Percentiles rank a stretch among this genome's conserved stretches.
These are phyloP conservation scores for Heliopora coerulea DNA, from an alignment of 92 coral and sea anemone genomes.

Conservation along the genomic window DNA sequence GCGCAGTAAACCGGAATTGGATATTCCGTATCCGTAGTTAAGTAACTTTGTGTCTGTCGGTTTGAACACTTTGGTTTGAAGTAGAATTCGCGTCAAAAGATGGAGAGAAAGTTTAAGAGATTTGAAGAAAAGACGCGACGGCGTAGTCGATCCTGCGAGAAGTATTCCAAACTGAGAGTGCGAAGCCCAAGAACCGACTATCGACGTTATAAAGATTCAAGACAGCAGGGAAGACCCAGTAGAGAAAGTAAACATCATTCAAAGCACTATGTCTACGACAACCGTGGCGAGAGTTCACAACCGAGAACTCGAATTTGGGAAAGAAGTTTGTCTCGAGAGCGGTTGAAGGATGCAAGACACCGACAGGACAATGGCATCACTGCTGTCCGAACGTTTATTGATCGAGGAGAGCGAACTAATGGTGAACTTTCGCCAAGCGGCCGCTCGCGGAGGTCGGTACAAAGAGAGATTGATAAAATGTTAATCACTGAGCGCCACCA, in stretches of 20 bases:
- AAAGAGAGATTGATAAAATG: slow-evolving; percentile 40
- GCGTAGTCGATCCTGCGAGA: background rate
- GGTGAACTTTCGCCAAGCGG: background rate
- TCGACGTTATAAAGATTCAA: background rate
- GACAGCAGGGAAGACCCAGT: background rate
- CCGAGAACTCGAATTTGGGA: background rate
- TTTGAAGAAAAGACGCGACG: background rate
- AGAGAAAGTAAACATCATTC: background rate
- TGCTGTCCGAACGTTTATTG: background rate
- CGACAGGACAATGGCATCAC: background rate
- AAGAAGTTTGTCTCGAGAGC: background rate
- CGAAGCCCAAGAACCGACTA: background rate
- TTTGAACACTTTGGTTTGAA: background rate
- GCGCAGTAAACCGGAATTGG: background rate
- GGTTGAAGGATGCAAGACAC: background rate
- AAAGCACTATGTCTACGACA: background rate
- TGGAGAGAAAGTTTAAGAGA: slow-evolving; percentile 9
- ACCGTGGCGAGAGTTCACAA: background rate
- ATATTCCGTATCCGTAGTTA: background rate
- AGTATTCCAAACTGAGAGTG: background rate
- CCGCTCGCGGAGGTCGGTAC: slow-evolving; percentile 12
- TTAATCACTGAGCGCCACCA: slow-evolving; percentile 40
- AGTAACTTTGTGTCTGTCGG: background rate
- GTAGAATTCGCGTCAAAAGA: background rate
- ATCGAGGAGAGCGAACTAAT: background rate